These are phyloP conservation scores for Arge pagana DNA, from an alignment of 2,888 invertebrate genomes.

Conservation along the genomic window DNA sequence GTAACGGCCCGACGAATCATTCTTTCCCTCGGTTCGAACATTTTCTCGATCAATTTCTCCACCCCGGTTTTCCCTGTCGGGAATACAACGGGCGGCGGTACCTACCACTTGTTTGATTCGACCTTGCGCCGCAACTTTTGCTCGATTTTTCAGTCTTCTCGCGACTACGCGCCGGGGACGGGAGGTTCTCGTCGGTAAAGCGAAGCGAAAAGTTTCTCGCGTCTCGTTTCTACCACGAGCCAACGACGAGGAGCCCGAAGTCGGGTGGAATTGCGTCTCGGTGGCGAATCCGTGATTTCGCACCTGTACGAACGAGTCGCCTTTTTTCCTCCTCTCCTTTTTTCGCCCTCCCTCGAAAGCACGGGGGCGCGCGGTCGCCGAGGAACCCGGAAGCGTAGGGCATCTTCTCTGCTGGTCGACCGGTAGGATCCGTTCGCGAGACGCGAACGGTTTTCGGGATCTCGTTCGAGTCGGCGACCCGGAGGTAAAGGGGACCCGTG, in stretches of 20 bases:
- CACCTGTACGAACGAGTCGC: too few relatives aligned
- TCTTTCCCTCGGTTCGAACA: too few relatives aligned
- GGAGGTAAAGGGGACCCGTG: too few relatives aligned
- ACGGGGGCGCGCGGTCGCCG: not conserved
- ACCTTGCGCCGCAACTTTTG: conserved; percentile 38
- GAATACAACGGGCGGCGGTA: conserved; percentile 40
- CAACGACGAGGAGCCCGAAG: not conserved
- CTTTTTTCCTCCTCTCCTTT: not conserved
- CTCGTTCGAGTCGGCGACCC: too few relatives aligned
- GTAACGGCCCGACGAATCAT: too few relatives aligned
- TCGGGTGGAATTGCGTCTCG: too few relatives aligned
- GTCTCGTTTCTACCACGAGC: conserved; percentile 29
- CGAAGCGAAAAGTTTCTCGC: too few relatives aligned
- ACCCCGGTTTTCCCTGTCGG: not conserved
- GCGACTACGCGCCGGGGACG: not conserved
- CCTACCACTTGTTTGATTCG: conserved; percentile 55
- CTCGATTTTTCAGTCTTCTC: conserved; percentile 47
- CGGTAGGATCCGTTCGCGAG: not conserved
- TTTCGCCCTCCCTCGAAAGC: not conserved
- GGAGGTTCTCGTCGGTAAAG: too few relatives aligned
- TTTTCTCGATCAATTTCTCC: not conserved
- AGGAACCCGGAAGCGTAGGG: not conserved
- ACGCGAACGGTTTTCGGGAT: not conserved
- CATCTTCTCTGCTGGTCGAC: too few relatives aligned
- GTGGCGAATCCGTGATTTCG: too few relatives aligned